phyloP scores from a whole-genome alignment of 2,113 vertebrate species.

The Malurus cyaneus region DNA sequence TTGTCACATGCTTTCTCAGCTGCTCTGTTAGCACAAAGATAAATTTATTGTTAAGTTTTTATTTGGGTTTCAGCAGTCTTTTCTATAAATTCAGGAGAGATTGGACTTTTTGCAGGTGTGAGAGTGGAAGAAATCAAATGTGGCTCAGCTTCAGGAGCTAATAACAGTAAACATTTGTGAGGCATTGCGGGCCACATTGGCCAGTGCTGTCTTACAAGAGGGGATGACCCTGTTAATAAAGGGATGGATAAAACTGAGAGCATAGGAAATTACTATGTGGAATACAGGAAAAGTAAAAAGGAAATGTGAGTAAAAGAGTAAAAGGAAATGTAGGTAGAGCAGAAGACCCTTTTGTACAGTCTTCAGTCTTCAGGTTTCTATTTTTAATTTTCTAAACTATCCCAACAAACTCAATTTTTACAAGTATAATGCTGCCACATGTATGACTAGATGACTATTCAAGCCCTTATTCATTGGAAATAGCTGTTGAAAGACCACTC shows the following conservation, averaged over 20 bases:
- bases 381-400: background rate
- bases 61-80: background rate
- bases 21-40: background rate
- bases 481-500: background rate
- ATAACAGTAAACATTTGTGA: background rate
- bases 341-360: background rate
- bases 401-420: background rate
- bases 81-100: background rate
- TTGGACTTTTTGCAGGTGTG: background rate
- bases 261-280: background rate
- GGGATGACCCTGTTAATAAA: background rate
- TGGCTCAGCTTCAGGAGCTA: background rate
- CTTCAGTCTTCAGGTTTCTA: background rate
- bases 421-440: background rate
- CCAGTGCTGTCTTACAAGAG: background rate
- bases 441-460: background rate
- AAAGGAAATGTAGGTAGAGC: background rate
- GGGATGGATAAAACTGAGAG: background rate
- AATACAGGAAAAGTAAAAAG: background rate
- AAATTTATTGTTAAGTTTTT: background rate
- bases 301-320: background rate
- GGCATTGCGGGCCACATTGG: background rate
- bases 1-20: background rate
- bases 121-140: background rate
- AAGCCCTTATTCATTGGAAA: background rate